These are phyloP conservation scores for Micromussa lordhowensis DNA, from an alignment of 92 coral and sea anemone species.

Conservation along the genomic window DNA sequence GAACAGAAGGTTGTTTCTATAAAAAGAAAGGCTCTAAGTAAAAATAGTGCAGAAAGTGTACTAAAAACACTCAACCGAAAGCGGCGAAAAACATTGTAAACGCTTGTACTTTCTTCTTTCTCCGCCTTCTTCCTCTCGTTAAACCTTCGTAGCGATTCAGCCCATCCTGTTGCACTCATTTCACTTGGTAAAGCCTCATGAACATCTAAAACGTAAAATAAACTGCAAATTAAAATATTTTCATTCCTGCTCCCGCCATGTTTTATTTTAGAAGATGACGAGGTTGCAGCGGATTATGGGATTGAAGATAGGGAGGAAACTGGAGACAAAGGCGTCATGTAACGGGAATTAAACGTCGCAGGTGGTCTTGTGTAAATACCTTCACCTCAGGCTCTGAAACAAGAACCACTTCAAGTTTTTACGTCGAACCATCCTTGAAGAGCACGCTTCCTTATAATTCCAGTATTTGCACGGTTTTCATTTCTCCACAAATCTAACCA, in stretches of 20 bases:
- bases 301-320: not conserved
- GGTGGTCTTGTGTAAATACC: no score
- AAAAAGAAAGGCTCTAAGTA: not conserved
- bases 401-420: no score
- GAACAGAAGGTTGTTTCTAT: not conserved
- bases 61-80: not conserved
- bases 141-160: constrained; percentile 73
- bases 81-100: not conserved
- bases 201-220: not conserved
- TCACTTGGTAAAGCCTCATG: constrained; percentile 6
- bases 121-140: constrained; percentile 80
- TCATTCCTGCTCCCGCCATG: constrained; percentile 76
- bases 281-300: constrained; percentile 56
- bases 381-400: no score
- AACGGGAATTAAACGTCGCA: not conserved
- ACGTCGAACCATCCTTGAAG: no score
- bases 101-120: constrained; percentile 55
- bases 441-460: no score
- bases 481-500: no score
- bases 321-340: constrained; percentile 5
- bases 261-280: constrained; percentile 73
- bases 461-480: no score
- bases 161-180: constrained; percentile 73
- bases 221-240: not conserved
- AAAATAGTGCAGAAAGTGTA: no score